Evolutionary conservation across 2,113 vertebrate genomes (phyloP), one percentile per base, ranked within the genome.

Genomic region (Solea senegalensis): DNA sequence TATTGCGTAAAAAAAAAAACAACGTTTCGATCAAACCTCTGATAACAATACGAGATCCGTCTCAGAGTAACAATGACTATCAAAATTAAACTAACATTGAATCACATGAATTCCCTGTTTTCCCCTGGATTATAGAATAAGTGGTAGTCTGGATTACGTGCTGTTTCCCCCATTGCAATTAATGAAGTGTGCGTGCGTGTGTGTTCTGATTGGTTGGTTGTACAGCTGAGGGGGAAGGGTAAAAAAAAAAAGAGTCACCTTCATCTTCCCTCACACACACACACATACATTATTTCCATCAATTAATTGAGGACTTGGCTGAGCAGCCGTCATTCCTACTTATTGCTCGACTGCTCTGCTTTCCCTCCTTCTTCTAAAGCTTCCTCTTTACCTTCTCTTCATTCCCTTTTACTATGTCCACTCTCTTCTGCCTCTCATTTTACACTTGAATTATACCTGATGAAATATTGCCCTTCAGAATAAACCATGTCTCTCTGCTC

Each of bases 201-300:
- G 70, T 45, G 28, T 61, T 67, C 55, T 74, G 72, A 81, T 81
- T 83, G 80, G 82, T 59, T 65, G 41, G 34, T 60, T 70, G 48
- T 21, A 49, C 54, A 80, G 68, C 53, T 2, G 13, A 26, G 51
- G 63, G 48, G 49, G 70, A 50, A 58, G 69, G 61, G 59, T 16
- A 11, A 72, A 74, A 72, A 82, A 72, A 82, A 2, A 13, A 79
- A 78, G 46, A 89, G 83, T 88, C 83, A 90, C 83, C 81, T 86
- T 90, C 83, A 86, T 53, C 80, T 65, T 69, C 34, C 27, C 13
- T 34, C 48, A 66, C 50, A 14, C 21, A 21, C 10, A 50, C 49
- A 55, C 52, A 64, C 52, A 46, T 54, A 56, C 69, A 60, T 55
- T 77, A 73, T 72, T 80, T 65, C 71, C 13, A 27, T 69, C 70